These are phyloP conservation scores for Epizoanthus ramosus DNA, from an alignment of 92 coral and sea anemone species.

Conservation along the genomic window DNA sequence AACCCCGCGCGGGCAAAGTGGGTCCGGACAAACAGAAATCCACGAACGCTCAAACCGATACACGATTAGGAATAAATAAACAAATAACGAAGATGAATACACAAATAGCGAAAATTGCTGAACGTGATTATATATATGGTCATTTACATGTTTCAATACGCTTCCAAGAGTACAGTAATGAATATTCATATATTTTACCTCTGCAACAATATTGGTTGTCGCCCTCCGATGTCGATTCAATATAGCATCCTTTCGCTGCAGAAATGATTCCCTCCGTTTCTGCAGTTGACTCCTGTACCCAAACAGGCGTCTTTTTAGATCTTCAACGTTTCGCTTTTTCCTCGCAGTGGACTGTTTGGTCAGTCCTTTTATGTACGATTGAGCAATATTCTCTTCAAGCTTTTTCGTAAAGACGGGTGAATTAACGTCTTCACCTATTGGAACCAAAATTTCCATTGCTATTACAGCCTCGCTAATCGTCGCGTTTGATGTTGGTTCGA, in stretches of 20 bases:
- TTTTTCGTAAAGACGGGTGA: conserved; percentile 28
- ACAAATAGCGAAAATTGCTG: too few species aligned
- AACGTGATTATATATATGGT: too few species aligned
- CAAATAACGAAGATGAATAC: too few species aligned
- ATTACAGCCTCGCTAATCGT: not conserved
- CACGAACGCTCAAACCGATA: too few species aligned
- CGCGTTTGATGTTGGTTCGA: conserved; percentile 9
- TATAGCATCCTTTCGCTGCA: not conserved
- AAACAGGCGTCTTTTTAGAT: not conserved
- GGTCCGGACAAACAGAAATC: too few species aligned
- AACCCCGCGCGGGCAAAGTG: too few species aligned
- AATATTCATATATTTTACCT: not conserved
- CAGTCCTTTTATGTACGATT: not conserved
- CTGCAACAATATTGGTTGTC: conserved; percentile 1
- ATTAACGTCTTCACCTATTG: conserved; percentile 17
- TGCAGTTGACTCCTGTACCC: not conserved
- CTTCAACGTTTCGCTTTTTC: conserved; percentile 26
- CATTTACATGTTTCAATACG: too few species aligned
- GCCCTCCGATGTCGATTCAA: conserved; percentile 13
- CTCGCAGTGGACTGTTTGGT: conserved; percentile 15
- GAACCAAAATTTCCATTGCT: conserved; percentile 28
- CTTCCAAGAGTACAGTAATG: too few species aligned
- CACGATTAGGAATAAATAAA: too few species aligned
- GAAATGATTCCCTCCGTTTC: not conserved
- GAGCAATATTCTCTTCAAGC: conserved; percentile 19